Percentiles rank a stretch among this genome's conserved stretches.
These are phyloP conservation scores for Percopsis transmontana DNA, from an alignment of 2,113 vertebrate species.

Conservation along the genomic window DNA sequence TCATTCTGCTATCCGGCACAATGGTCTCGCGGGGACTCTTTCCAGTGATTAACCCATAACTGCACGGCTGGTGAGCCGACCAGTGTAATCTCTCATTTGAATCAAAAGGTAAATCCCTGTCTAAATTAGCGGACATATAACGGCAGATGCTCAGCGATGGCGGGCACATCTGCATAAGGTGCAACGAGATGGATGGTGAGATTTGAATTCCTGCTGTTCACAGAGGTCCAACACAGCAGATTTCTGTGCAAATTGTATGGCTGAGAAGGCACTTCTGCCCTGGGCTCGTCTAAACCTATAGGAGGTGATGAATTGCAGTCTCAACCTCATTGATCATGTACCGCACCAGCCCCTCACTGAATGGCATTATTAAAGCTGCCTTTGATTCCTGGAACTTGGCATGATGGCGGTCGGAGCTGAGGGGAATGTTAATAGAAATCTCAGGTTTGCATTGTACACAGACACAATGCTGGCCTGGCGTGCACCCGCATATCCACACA, in stretches of 20 bases:
- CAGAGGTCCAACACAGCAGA: conserved; percentile 45
- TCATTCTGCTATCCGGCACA: conserved; percentile 21
- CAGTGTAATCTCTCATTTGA: conserved; percentile 25
- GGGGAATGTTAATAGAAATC: conserved; percentile 53
- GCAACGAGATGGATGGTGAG: conserved; percentile 57
- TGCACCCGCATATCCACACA: background rate
- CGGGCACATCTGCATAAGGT: conserved; percentile 54
- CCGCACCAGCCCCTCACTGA: conserved; percentile 44
- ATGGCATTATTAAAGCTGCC: conserved; percentile 57
- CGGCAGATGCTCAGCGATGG: conserved; percentile 29
- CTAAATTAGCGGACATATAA: conserved; percentile 36
- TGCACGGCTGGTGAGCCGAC: conserved; percentile 5
- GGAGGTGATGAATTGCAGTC: conserved; percentile 68
- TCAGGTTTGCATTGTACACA: conserved; percentile 28
- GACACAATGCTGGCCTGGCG: background rate
- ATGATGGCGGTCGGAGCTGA: conserved; percentile 34
- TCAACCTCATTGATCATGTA: conserved; percentile 66
- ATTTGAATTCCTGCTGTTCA: conserved; percentile 51
- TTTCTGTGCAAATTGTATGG: conserved; percentile 56
- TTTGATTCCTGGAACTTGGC: conserved; percentile 41
- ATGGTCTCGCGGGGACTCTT: conserved; percentile 15
- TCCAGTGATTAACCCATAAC: conserved; percentile 35
- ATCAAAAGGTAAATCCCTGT: conserved; percentile 33
- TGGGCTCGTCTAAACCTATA: conserved; percentile 47
- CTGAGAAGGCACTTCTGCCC: conserved; percentile 45